Base-by-base conservation (phyloP, 2,888 invertebrate species). In the Sialis fuliginosa region DNA sequence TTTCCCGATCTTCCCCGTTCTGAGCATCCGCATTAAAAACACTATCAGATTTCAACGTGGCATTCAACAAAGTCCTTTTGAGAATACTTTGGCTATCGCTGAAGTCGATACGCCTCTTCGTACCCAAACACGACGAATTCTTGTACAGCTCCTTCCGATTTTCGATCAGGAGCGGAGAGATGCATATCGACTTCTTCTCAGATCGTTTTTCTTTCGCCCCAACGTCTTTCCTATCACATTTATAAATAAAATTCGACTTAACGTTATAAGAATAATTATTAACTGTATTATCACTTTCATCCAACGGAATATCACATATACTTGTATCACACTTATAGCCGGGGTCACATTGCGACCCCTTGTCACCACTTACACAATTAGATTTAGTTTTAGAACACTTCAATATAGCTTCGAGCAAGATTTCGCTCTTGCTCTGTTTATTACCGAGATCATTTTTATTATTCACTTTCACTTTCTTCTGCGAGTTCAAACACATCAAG, bases 401-500 rank as follows among this genome's bases (percentile, higher is more conserved):
- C 53, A 65, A 60, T 50, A 65, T 65, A 42, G 65, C 65, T 50
- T 62, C 62, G 48, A 65, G 54, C 48, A 65, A 54, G 48, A 64
- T 53, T 54, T 63, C 61, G 50, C 62, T 60, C 47, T 54, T 52
- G 44, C 54, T 54, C 50, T 53, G 54, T 52, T 59, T 51, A 47
- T 52, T 53, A 46, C 52, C 60, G 60, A 62, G 60, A 62, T 64
- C 62, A 58, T 57, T 56, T 49, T 57, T 58, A 55, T 54, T 53
- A 50, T 50, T 49, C 43, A 48, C 48, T 33, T 45, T 42, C 7
- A 13, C n/a, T 13, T 30, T 30, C 30, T 42, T 42, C n/a, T 12
- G n/a, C 12, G 45, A 45, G 22, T 45, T 39, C 22, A 39, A 12
- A 6, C 39, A 39, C 5, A 30, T 9, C 9, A 39, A 30, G 10